Evolutionary conservation across 1,140 invertebrate genomes (phyloP).

Genomic region (Drosophila auraria): DNA sequence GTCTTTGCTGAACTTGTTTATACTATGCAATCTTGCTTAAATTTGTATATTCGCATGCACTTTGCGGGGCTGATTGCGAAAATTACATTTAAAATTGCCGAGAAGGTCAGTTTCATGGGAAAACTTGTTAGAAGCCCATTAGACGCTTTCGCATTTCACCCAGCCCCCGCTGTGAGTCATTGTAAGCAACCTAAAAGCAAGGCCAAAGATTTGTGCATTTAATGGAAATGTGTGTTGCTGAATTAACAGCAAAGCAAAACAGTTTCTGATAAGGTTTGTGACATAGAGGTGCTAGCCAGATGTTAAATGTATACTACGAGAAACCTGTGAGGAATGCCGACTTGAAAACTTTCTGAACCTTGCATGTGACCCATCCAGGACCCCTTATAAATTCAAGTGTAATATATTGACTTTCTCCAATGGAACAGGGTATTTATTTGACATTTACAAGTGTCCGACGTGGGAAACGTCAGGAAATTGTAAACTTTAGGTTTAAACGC

Average conservation of each 20-base stretch:
- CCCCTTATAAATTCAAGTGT: no score
- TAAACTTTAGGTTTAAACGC: no score
- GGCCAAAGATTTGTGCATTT: conserved; percentile 8
- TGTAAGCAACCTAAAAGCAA: neutral
- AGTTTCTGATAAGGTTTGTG: conserved; percentile 14
- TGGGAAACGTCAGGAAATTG: neutral
- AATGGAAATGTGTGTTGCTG: conserved; percentile 20
- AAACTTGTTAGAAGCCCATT: conserved; percentile 25
- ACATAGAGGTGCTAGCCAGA: neutral
- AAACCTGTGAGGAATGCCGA: neutral
- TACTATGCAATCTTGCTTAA: neutral
- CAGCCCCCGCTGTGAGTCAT: neutral
- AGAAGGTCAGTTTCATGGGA: conserved; percentile 27
- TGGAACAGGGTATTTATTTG: no score
- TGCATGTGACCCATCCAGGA: neutral
- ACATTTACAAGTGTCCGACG: neutral
- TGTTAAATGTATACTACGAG: neutral
- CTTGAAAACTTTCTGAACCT: neutral
- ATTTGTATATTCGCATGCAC: conserved; percentile 1
- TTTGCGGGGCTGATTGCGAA: conserved; percentile 8
- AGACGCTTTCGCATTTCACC: conserved; percentile 16
- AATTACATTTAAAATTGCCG: conserved; percentile 14
- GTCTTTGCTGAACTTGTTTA: neutral
- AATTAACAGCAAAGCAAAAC: neutral
- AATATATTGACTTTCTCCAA: no score